Conservation (phyloP, 2,797 vertebrate genomes). For the Huso huso region DNA sequence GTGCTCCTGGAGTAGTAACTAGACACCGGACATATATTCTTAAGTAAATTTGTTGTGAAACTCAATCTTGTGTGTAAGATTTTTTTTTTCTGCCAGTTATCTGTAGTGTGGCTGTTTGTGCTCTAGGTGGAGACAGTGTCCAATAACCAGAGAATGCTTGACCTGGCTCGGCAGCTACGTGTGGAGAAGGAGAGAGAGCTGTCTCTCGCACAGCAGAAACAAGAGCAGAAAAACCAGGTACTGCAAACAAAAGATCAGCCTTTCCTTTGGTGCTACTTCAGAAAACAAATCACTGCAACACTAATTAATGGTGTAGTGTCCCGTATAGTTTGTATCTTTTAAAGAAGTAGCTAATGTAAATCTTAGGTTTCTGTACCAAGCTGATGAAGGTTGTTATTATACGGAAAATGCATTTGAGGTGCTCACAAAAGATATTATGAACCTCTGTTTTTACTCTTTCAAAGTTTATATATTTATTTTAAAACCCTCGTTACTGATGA, state of each 20-base stretch:
- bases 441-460: too few relatives aligned
- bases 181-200: slow-evolving; percentile 92
- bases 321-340: too few relatives aligned
- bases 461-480: too few relatives aligned
- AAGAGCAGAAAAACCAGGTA: slow-evolving; percentile 97
- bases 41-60: slow-evolving; percentile 18
- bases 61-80: neutral
- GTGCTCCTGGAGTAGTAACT: slow-evolving; percentile 37
- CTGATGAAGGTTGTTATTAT: too few relatives aligned
- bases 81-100: too few relatives aligned
- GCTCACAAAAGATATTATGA: too few relatives aligned
- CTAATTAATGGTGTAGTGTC: too few relatives aligned
- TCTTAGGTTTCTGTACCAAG: too few relatives aligned
- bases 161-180: slow-evolving; percentile 85
- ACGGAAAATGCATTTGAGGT: too few relatives aligned
- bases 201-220: slow-evolving; percentile 82
- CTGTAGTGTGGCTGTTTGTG: slow-evolving; percentile 24
- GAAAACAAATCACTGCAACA: too few relatives aligned
- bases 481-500: neutral
- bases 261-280: too few relatives aligned
- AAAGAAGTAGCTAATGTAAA: too few relatives aligned
- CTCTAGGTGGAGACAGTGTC: slow-evolving; percentile 95
- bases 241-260: neutral
- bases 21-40: slow-evolving; percentile 29
- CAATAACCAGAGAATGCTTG: slow-evolving; percentile 90